These are phyloP conservation scores for Heliconius aoede DNA, from an alignment of 2,888 invertebrate species.

Conservation along the genomic window DNA sequence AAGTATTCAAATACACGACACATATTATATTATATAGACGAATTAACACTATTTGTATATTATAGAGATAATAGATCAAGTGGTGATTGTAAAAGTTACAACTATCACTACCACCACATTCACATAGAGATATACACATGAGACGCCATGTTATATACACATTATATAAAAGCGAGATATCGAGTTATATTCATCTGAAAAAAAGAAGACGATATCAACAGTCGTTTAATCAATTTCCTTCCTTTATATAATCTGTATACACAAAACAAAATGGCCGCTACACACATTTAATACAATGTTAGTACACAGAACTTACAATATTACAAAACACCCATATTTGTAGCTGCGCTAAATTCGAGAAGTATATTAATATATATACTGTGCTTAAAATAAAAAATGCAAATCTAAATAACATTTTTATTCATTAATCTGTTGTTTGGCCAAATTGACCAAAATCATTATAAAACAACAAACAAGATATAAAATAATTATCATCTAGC, in stretches of 20 bases:
- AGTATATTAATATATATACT: slow-evolving; percentile 32
- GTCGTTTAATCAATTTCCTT: no score
- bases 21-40: slow-evolving; percentile 22
- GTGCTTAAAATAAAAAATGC: slow-evolving; percentile 13
- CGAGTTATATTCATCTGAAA: no score
- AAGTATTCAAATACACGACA: slow-evolving; percentile 13
- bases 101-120: neutral
- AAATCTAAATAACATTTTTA: neutral
- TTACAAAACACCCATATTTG: slow-evolving; percentile 38
- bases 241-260: slow-evolving; percentile 5
- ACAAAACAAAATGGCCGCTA: slow-evolving; percentile 16
- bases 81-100: slow-evolving; percentile 2
- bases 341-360: slow-evolving; percentile 33
- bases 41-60: slow-evolving; percentile 18
- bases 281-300: slow-evolving; percentile 25
- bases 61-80: slow-evolving; percentile 1
- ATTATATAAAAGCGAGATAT: neutral
- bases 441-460: neutral
- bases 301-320: slow-evolving; percentile 33
- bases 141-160: neutral
- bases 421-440: neutral
- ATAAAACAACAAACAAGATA: no score
- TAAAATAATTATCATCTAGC: no score
- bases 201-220: no score
- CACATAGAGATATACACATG: neutral